phyloP scores from a whole-genome alignment of 2,888 invertebrate species.

The Rugalucina vietnamica region DNA sequence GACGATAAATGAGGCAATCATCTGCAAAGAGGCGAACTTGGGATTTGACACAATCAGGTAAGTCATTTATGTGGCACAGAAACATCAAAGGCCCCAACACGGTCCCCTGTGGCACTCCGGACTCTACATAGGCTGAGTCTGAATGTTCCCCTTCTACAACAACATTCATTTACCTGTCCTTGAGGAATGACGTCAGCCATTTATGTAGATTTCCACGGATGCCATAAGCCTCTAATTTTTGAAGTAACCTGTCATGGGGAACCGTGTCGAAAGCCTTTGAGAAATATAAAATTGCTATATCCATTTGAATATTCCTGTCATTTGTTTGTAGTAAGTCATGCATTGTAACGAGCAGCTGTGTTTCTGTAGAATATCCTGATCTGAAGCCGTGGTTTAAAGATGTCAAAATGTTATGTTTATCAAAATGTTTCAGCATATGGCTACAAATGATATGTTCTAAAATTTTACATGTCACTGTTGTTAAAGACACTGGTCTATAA shows the following conservation, averaged over 20 bases:
- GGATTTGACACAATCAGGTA: no score
- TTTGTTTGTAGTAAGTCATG: conserved; percentile 21
- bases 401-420: conserved; percentile 23
- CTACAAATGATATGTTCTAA: conserved; percentile 36
- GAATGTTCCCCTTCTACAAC: no score
- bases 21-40: no score
- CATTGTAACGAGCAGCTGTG: conserved; percentile 18
- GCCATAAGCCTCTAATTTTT: conserved; percentile 27
- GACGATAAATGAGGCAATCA: no score
- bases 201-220: conserved; percentile 11
- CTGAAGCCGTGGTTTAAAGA: conserved; percentile 33
- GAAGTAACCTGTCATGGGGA: conserved; percentile 16
- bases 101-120: no score
- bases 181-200: conserved; percentile 28
- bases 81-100: no score
- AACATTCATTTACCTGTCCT: conserved; percentile 13
- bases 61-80: no score
- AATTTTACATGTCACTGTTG: conserved; percentile 18
- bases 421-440: conserved; percentile 31
- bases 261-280: conserved; percentile 32
- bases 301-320: conserved; percentile 24
- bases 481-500: conserved; percentile 20
- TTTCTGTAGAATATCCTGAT: conserved; percentile 29
- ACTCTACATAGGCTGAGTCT: no score
- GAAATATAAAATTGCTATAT: conserved; percentile 34